Conservation (phyloP, 2,113 vertebrate genomes). For the Fulica atra region DNA sequence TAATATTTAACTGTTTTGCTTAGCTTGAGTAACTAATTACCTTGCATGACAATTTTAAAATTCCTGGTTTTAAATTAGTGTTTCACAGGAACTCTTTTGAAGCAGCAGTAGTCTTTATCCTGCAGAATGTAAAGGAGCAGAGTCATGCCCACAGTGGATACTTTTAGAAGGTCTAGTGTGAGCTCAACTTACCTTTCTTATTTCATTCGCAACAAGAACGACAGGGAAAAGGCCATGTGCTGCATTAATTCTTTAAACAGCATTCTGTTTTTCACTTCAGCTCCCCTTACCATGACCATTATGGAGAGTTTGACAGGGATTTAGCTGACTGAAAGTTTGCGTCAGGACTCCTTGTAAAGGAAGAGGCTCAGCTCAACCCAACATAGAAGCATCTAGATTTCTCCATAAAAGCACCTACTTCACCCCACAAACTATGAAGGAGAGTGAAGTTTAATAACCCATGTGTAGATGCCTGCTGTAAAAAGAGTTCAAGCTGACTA, state of each 20-base stretch:
- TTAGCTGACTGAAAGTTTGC: neutral
- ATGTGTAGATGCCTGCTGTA: neutral
- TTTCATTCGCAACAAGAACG: neutral
- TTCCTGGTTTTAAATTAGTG: neutral
- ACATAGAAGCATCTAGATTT: neutral
- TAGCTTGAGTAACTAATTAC: neutral
- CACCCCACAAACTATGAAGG: neutral
- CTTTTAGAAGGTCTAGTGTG: neutral
- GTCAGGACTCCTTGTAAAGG: neutral
- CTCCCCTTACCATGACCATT: neutral
- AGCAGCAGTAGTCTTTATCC: neutral
- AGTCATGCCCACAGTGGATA: neutral
- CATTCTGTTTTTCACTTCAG: neutral
- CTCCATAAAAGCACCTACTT: neutral
- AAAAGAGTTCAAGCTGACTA: neutral
- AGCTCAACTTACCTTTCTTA: neutral
- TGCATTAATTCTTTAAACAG: neutral
- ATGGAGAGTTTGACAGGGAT: neutral
- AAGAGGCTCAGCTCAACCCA: neutral
- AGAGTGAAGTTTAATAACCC: neutral
- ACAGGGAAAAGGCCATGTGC: neutral
- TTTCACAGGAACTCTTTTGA: neutral
- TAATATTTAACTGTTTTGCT: neutral
- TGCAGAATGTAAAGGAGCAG: neutral
- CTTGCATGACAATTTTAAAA: neutral